phyloP scores from a whole-genome alignment of 2,888 invertebrate genomes.

The Pandemis cinnamomeana region DNA sequence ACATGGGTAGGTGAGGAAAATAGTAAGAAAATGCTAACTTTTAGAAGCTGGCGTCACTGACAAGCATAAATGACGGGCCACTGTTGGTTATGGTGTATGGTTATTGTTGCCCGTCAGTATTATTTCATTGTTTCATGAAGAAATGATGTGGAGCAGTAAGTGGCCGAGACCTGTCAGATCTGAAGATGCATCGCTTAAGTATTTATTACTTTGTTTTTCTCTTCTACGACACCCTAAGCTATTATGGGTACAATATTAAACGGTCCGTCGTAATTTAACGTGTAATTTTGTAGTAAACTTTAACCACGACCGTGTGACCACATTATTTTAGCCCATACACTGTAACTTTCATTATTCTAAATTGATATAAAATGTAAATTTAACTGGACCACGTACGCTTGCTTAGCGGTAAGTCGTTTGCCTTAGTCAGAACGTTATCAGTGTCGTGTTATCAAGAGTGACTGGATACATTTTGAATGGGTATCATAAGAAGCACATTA shows the following conservation, averaged over 20 bases:
- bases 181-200: conserved; percentile 9
- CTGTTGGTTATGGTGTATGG: too few relatives aligned
- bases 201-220: conserved; percentile 9
- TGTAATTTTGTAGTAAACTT: conserved; percentile 10
- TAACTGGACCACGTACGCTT: conserved; percentile 20
- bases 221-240: not conserved
- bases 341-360: conserved; percentile 20
- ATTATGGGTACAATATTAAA: conserved; percentile 3
- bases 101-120: not conserved
- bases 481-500: not conserved
- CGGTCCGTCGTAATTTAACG: not conserved
- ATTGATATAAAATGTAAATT: conserved; percentile 32
- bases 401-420: conserved; percentile 7
- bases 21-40: too few relatives aligned
- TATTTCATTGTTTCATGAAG: too few relatives aligned
- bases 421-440: not conserved
- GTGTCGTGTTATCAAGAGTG: not conserved
- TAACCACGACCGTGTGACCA: conserved; percentile 1
- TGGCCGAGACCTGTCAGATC: not conserved
- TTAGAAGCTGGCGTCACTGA: too few relatives aligned
- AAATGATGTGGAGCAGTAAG: not conserved
- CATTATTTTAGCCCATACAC: not conserved
- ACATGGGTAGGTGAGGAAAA: not conserved
- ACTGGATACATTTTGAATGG: not conserved
- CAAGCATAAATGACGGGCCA: too few relatives aligned